phyloP scores from a whole-genome alignment of 1,140 invertebrate species.

The Amphibalanus amphitrite region DNA sequence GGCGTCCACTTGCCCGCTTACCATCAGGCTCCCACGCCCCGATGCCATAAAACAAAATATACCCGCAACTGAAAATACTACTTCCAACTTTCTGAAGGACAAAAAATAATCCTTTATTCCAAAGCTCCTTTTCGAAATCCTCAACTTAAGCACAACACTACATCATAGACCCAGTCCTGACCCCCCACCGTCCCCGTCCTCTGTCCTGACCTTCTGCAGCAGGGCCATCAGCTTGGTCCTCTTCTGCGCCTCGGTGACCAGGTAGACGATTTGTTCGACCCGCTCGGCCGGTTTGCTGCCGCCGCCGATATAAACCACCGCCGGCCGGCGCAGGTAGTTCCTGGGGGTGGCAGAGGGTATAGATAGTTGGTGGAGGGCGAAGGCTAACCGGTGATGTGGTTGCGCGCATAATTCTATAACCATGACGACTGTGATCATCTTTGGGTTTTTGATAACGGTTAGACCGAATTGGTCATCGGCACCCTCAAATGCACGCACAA shows the following conservation, averaged over 20 bases:
- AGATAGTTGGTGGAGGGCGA: too few relatives aligned
- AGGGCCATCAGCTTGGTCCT: conserved; percentile 75
- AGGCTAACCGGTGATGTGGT: too few relatives aligned
- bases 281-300: conserved; percentile 94
- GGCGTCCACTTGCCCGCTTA: too few relatives aligned
- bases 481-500: too few relatives aligned
- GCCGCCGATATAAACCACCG: conserved; percentile 97
- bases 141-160: neutral
- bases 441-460: too few relatives aligned
- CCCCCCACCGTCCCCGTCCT: conserved; percentile 5
- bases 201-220: conserved; percentile 24
- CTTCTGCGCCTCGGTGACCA: conserved; percentile 88
- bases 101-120: conserved; percentile 2
- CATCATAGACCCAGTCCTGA: neutral
- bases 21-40: too few relatives aligned
- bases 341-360: too few relatives aligned
- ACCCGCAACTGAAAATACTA: too few relatives aligned
- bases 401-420: too few relatives aligned
- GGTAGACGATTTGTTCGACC: conserved; percentile 93
- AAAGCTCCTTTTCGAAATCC: neutral
- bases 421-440: too few relatives aligned
- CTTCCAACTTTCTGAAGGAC: neutral
- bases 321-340: conserved; percentile 84
- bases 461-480: too few relatives aligned
- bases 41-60: too few relatives aligned